Conservation (phyloP, 2,797 vertebrate species). For the Propithecus perrieri region DNA sequence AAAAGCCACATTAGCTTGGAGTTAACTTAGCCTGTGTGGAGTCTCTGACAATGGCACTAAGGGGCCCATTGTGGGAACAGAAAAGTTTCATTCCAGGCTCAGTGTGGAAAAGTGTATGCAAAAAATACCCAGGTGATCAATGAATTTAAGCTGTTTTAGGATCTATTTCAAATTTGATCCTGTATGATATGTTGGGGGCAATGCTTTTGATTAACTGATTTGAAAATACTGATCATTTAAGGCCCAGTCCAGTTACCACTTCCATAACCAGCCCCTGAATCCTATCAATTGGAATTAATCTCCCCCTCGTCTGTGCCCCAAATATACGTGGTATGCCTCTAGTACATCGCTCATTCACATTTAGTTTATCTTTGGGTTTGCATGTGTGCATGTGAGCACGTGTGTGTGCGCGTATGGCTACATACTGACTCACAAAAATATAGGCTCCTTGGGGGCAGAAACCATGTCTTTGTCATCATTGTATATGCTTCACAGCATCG, state of each 20-base stretch:
- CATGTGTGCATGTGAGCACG: neutral
- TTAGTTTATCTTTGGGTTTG: neutral
- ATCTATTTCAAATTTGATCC: neutral
- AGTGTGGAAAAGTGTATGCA: neutral
- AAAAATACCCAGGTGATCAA: neutral
- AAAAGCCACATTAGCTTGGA: neutral
- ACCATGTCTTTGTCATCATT: neutral
- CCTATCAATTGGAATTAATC: neutral
- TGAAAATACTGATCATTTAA: constrained; percentile 20
- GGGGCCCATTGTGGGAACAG: neutral
- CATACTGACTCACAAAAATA: neutral
- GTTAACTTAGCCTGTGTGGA: neutral
- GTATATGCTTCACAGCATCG: neutral
- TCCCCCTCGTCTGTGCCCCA: neutral
- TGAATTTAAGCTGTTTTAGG: neutral
- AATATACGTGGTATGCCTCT: neutral
- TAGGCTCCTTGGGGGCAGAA: neutral
- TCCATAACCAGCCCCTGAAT: neutral
- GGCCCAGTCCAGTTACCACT: neutral
- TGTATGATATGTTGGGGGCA: neutral
- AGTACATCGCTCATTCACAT: neutral
- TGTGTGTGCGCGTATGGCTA: neutral
- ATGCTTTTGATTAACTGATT: constrained; percentile 10
- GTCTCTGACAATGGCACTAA: neutral
- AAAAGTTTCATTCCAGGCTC: neutral